phyloP scores from a whole-genome alignment of 2,113 vertebrate genomes.

The Semnornis frantzii region DNA sequence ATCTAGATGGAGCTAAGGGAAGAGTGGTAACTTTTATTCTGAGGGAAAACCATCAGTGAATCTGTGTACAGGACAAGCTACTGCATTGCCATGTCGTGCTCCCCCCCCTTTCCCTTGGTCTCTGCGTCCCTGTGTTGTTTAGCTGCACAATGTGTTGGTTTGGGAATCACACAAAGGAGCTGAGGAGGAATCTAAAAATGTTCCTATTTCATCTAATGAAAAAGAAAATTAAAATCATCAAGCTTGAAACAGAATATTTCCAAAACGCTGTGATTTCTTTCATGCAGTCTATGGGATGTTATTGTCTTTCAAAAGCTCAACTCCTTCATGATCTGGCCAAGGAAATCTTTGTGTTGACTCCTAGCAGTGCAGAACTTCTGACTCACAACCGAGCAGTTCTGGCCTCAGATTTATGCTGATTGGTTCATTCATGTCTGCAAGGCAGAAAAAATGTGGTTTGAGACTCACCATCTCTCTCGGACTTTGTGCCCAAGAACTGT shows the following conservation, averaged over 20 bases:
- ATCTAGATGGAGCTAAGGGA: not conserved
- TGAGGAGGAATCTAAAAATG: not conserved
- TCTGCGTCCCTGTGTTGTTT: not conserved
- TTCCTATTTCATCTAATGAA: not conserved
- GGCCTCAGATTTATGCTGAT: not conserved
- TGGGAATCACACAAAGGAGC: not conserved
- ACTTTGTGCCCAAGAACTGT: not conserved
- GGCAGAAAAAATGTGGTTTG: not conserved
- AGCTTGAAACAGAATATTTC: not conserved
- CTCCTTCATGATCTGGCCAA: not conserved
- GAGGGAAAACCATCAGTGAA: not conserved
- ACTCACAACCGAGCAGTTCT: not conserved
- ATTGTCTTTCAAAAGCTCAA: not conserved
- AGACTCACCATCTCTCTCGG: not conserved
- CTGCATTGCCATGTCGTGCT: not conserved
- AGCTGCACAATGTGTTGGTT: not conserved
- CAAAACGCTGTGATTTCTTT: not conserved
- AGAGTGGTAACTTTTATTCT: not conserved
- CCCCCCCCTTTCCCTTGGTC: not conserved
- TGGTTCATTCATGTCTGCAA: not conserved
- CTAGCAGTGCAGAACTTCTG: not conserved
- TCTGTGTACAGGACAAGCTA: not conserved
- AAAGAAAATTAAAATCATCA: not conserved
- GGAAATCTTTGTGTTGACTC: not conserved
- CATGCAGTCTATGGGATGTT: not conserved